A percentile compares a stretch with the other conserved stretches of the same genome.
phyloP scores from a whole-genome alignment of 1,140 invertebrate genomes.

The Drosophila setifemur region DNA sequence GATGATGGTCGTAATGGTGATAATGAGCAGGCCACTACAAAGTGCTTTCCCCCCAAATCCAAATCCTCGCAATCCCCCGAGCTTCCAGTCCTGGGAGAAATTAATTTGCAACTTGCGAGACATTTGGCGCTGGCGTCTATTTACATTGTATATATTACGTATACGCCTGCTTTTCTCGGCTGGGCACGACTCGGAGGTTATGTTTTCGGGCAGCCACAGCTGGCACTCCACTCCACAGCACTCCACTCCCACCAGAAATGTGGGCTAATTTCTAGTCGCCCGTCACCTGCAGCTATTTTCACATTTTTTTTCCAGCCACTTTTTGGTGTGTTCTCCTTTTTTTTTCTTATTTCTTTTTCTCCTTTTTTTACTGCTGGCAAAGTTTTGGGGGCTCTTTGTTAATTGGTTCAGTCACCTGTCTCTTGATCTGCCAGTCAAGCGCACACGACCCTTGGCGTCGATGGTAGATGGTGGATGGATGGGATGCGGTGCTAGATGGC shows the following conservation, averaged over 20 bases:
- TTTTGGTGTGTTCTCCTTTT: conserved; percentile 17
- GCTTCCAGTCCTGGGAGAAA: conserved; percentile 74
- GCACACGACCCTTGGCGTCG: conserved; percentile 66
- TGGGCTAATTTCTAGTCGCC: conserved; percentile 72
- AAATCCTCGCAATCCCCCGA: neutral
- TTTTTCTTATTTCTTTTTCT: conserved; percentile 15
- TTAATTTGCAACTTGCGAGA: conserved; percentile 82
- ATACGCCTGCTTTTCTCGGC: conserved; percentile 42
- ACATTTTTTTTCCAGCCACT: conserved; percentile 37
- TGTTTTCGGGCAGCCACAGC: conserved; percentile 54
- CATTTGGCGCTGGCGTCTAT: conserved; percentile 70
- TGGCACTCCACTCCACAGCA: conserved; percentile 8
- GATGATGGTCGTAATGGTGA: conserved; percentile 36
- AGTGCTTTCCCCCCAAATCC: conserved; percentile 30
- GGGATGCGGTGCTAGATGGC: conserved; percentile 3
- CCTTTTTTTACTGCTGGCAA: conserved; percentile 20
- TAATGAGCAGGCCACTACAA: conserved; percentile 64
- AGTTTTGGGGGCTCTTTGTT: conserved; percentile 72
- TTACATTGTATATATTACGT: conserved; percentile 79
- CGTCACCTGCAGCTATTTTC: conserved; percentile 73
- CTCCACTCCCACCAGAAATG: conserved; percentile 10
- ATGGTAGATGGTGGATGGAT: conserved; percentile 2
- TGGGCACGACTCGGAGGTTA: conserved; percentile 37
- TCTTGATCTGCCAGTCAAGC: conserved; percentile 78
- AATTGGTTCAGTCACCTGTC: conserved; percentile 82